phyloP scores from a whole-genome alignment of 2,888 invertebrate species.

The Papilio protenor region DNA sequence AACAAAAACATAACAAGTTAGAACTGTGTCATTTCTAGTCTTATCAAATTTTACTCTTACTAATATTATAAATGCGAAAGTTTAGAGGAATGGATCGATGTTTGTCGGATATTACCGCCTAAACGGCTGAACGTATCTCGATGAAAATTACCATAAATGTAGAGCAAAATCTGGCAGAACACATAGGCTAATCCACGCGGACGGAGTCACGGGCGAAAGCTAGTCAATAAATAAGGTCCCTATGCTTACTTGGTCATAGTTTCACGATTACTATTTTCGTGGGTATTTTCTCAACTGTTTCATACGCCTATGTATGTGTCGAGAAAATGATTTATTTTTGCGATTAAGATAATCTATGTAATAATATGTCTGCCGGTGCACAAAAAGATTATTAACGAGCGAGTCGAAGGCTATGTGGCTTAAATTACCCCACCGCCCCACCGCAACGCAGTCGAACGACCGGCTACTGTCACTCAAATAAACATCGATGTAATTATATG shows the following conservation, averaged over 20 bases:
- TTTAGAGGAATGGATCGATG: too few species aligned
- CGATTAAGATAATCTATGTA: conserved; percentile 31
- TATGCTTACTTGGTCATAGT: neutral
- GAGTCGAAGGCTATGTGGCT: conserved; percentile 41
- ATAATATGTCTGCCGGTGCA: conserved; percentile 35
- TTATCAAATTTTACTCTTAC: neutral
- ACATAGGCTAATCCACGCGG: too few species aligned
- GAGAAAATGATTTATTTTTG: conserved; percentile 28
- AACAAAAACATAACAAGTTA: neutral
- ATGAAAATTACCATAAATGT: too few species aligned
- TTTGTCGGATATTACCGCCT: too few species aligned
- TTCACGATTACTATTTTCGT: neutral
- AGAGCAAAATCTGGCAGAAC: too few species aligned
- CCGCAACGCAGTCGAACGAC: conserved; percentile 37
- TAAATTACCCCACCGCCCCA: conserved; percentile 37
- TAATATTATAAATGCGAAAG: too few species aligned
- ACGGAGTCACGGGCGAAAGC: neutral
- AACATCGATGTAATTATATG: conserved; percentile 30
- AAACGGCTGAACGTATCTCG: too few species aligned
- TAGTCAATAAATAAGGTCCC: neutral
- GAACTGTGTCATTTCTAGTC: too few species aligned
- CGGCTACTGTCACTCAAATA: conserved; percentile 43
- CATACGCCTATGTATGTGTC: neutral
- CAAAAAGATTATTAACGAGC: conserved; percentile 44
- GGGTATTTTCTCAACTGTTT: neutral